Evolutionary conservation across 2,113 vertebrate genomes (phyloP).

Genomic region (Numenius arquata): DNA sequence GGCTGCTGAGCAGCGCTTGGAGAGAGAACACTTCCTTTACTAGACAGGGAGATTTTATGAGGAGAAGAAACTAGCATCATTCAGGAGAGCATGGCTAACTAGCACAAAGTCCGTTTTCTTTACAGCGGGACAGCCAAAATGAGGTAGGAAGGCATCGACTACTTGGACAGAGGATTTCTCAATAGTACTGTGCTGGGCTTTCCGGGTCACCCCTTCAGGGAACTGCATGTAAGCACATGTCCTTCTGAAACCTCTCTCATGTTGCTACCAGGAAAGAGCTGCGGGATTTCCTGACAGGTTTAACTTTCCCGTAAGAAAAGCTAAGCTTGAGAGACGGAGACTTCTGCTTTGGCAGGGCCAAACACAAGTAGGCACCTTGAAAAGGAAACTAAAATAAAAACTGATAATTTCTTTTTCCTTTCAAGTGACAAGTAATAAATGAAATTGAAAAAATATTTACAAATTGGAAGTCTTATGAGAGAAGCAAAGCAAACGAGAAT

Average conservation of each 20-base stretch:
- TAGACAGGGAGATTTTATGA: background rate
- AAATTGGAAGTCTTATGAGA: background rate
- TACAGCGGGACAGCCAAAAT: background rate
- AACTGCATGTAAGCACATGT: background rate
- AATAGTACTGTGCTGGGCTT: background rate
- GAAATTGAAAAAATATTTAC: background rate
- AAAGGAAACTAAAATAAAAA: background rate
- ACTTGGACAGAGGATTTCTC: background rate
- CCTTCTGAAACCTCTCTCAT: background rate
- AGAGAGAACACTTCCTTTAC: background rate
- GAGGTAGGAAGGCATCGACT: fast-evolving
- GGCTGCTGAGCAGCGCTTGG: background rate
- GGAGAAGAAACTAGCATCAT: background rate
- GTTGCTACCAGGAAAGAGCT: background rate
- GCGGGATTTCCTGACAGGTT: background rate
- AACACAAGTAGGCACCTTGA: background rate
- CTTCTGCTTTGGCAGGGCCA: background rate
- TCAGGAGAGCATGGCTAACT: background rate
- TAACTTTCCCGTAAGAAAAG: background rate
- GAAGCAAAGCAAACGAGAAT: background rate
- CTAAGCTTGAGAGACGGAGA: background rate
- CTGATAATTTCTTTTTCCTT: background rate
- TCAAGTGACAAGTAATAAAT: background rate
- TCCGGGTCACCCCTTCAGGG: background rate
- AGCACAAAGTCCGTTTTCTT: background rate